A percentile compares a stretch with the other conserved stretches of the same genome.
phyloP scores from a whole-genome alignment of 2,888 invertebrate species.

The Beris morrisii region DNA sequence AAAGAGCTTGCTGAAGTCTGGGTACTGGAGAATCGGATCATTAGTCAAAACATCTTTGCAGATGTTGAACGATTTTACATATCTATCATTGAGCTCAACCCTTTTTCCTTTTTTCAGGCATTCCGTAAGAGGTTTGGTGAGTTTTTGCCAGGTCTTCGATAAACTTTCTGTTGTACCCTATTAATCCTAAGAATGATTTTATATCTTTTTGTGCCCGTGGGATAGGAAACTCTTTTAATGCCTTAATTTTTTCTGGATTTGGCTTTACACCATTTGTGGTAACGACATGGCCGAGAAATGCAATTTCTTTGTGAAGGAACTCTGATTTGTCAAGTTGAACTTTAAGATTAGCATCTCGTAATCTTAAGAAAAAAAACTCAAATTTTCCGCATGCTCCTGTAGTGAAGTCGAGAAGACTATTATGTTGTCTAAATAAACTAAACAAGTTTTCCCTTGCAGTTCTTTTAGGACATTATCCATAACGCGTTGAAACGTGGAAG shows the following conservation, averaged over 20 bases:
- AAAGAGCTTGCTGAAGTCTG: too few relatives aligned
- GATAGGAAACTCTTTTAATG: slow-evolving; percentile 41
- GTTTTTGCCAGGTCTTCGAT: too few relatives aligned
- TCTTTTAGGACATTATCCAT: slow-evolving; percentile 42
- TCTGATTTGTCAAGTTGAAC: slow-evolving; percentile 44
- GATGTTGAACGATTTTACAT: too few relatives aligned
- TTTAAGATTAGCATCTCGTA: slow-evolving; percentile 42
- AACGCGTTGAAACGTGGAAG: slow-evolving; percentile 16
- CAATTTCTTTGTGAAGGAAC: slow-evolving; percentile 43
- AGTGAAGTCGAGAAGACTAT: slow-evolving; percentile 42
- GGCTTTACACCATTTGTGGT: slow-evolving; percentile 45
- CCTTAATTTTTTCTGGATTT: slow-evolving; percentile 42
- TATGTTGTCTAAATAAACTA: slow-evolving; percentile 44
- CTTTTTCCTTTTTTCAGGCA: too few relatives aligned
- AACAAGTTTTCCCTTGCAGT: slow-evolving; percentile 37
- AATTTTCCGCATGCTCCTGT: slow-evolving; percentile 42
- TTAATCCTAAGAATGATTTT: slow-evolving; percentile 41
- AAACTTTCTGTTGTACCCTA: too few relatives aligned
- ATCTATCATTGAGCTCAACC: too few relatives aligned
- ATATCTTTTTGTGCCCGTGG: slow-evolving; percentile 42
- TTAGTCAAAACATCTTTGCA: too few relatives aligned
- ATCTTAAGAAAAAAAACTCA: slow-evolving; percentile 41
- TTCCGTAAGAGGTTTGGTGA: too few relatives aligned
- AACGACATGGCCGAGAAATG: too few relatives aligned
- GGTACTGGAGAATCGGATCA: too few relatives aligned